Conservation (phyloP, 2,797 vertebrate genomes). For the Schizothorax lantsangensis region DNA sequence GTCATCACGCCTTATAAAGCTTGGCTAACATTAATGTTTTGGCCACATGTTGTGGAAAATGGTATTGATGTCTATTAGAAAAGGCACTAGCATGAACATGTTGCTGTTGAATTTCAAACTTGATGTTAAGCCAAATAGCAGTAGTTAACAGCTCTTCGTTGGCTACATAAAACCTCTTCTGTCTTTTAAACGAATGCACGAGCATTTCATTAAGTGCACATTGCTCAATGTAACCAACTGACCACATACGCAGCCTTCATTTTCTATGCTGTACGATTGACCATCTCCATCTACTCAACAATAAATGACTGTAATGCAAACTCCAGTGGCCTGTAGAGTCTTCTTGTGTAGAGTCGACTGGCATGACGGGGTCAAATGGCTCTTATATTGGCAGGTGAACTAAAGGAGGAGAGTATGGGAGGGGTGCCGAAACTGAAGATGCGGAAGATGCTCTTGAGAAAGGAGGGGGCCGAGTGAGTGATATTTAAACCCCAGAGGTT, state of each 20-base stretch:
- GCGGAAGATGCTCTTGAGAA: constrained; percentile 55
- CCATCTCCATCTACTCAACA: constrained; percentile 63
- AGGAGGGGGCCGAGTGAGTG: constrained; percentile 67
- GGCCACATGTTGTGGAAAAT: background rate
- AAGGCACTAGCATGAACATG: background rate
- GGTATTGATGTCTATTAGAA: background rate
- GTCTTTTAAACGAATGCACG: background rate
- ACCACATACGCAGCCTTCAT: background rate
- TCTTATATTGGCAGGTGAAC: constrained; percentile 44
- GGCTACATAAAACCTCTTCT: background rate
- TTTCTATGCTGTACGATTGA: constrained; percentile 20
- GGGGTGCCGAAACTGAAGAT: constrained; percentile 64
- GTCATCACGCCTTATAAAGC: background rate
- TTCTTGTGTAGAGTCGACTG: constrained; percentile 39
- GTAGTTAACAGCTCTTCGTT: background rate
- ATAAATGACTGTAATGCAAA: constrained; percentile 71
- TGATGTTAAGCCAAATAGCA: background rate
- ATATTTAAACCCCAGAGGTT: constrained; percentile 81
- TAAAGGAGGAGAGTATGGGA: constrained; percentile 38
- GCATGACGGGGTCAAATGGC: constrained; percentile 51
- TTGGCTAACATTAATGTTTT: background rate
- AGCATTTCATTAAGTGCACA: background rate
- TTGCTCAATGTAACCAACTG: constrained; percentile 1
- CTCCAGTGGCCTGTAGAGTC: constrained; percentile 31
- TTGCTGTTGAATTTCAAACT: background rate